These are phyloP conservation scores for Emydura subglobosa DNA, from an alignment of 2,113 vertebrate species.

Conservation along the genomic window DNA sequence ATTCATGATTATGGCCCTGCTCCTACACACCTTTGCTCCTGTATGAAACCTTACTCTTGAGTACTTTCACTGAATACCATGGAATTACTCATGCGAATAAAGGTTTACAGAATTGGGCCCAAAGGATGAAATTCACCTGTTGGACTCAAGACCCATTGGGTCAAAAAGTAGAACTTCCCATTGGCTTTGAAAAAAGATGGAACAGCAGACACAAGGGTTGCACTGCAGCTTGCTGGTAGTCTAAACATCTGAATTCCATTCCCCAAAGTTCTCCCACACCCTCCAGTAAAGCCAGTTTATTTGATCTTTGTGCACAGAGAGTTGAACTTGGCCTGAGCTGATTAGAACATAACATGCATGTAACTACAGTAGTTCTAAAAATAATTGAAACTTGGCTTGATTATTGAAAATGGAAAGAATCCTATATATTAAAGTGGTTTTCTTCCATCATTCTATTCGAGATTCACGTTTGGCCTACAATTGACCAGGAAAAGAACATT, in stretches of 20 bases:
- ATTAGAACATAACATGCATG: constrained; percentile 57
- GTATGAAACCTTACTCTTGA: not conserved
- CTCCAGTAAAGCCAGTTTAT: not conserved
- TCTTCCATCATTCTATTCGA: not conserved
- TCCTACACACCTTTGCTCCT: not conserved
- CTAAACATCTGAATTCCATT: constrained; percentile 34
- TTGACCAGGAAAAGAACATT: not conserved
- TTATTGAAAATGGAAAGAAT: constrained; percentile 2
- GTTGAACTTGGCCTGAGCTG: constrained; percentile 26
- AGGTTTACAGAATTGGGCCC: not conserved
- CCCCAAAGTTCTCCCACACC: not conserved
- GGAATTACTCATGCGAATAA: not conserved
- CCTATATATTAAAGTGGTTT: not conserved
- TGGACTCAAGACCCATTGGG: not conserved
- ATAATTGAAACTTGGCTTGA: constrained; percentile 23
- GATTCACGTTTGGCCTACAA: constrained; percentile 53
- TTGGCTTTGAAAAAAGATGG: not conserved
- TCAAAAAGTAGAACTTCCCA: not conserved
- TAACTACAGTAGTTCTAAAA: constrained; percentile 1
- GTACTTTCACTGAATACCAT: not conserved
- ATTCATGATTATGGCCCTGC: not conserved
- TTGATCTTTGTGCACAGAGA: not conserved
- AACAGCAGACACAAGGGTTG: not conserved
- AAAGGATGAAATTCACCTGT: not conserved
- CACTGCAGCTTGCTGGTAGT: constrained; percentile 46